Evolutionary conservation across 2,113 vertebrate species (phyloP).

Genomic region (Prochilodus magdalenae): DNA sequence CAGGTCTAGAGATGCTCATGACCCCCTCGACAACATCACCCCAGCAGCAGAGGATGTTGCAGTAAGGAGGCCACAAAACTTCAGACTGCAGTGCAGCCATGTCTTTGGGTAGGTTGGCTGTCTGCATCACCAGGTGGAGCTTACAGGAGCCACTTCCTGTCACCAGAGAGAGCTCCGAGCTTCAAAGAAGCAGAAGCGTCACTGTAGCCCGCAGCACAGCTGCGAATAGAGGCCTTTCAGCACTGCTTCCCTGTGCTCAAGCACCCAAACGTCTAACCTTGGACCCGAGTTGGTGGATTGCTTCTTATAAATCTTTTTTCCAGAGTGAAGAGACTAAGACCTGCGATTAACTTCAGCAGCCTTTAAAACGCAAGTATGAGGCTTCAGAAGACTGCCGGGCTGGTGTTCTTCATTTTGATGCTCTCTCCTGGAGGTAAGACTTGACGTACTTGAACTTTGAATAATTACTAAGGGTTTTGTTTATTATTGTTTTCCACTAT

Average conservation of each 20-base stretch:
- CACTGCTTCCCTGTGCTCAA: not conserved
- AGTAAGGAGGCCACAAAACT: constrained; percentile 26
- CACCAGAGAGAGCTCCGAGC: constrained; percentile 28
- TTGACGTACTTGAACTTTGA: not conserved
- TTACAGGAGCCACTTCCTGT: constrained; percentile 72
- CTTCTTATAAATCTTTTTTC: not conserved
- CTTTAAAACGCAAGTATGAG: constrained; percentile 42
- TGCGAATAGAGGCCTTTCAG: not conserved
- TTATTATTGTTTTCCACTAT: not conserved
- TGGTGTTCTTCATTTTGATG: constrained; percentile 49
- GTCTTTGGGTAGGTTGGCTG: constrained; percentile 9
- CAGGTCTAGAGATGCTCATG: not conserved
- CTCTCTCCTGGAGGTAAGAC: constrained; percentile 60
- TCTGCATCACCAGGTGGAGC: constrained; percentile 58
- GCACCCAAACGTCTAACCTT: not conserved
- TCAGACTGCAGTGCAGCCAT: constrained; percentile 3
- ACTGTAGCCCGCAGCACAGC: constrained; percentile 17
- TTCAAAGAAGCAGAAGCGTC: constrained; percentile 33
- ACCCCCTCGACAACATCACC: not conserved
- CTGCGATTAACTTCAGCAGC: not conserved
- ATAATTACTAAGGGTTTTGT: not conserved
- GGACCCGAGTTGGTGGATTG: not conserved
- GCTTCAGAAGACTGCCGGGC: constrained; percentile 29
- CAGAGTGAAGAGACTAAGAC: not conserved
- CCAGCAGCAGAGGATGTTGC: constrained; percentile 7